These are phyloP conservation scores for Cyprinodon tularosa DNA, from an alignment of 2,113 vertebrate species.

Conservation along the genomic window DNA sequence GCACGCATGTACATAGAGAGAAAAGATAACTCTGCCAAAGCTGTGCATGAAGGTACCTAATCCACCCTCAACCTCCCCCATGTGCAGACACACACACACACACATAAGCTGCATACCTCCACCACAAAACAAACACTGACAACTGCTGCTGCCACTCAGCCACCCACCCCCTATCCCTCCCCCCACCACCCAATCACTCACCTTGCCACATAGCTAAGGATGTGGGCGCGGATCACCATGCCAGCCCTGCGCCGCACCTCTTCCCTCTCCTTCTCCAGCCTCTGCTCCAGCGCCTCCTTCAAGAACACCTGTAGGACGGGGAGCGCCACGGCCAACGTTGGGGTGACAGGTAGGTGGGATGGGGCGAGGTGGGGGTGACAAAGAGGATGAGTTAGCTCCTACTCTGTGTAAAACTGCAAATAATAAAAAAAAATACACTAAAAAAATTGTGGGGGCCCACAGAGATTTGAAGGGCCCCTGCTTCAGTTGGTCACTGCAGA, in stretches of 20 bases:
- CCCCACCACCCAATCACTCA: conserved; percentile 69
- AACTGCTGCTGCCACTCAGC: conserved; percentile 70
- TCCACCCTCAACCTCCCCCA: background rate
- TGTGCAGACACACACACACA: background rate
- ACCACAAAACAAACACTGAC: conserved; percentile 67
- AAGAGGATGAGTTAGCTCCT: conserved; percentile 66
- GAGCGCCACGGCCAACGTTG: conserved; percentile 54
- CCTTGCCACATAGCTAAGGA: conserved; percentile 95
- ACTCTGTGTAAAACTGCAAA: conserved; percentile 51
- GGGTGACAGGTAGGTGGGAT: conserved; percentile 24
- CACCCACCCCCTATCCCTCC: conserved; percentile 13
- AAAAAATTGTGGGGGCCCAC: conserved; percentile 29
- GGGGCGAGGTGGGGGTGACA: conserved; percentile 1
- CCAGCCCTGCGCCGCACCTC: conserved; percentile 88
- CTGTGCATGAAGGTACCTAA: conserved; percentile 30
- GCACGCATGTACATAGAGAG: conserved; percentile 20
- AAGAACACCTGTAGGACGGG: conserved; percentile 88
- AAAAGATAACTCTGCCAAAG: conserved; percentile 40
- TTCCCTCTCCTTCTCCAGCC: conserved; percentile 90
- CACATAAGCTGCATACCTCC: conserved; percentile 39
- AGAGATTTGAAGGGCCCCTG: conserved; percentile 58
- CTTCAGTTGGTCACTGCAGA: conserved; percentile 60
- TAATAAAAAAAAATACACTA: background rate
- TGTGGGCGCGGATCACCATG: conserved; percentile 90
- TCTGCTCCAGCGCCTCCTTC: conserved; percentile 94